phyloP scores from a whole-genome alignment of 2,888 invertebrate genomes.

The Apodemia hepburni region DNA sequence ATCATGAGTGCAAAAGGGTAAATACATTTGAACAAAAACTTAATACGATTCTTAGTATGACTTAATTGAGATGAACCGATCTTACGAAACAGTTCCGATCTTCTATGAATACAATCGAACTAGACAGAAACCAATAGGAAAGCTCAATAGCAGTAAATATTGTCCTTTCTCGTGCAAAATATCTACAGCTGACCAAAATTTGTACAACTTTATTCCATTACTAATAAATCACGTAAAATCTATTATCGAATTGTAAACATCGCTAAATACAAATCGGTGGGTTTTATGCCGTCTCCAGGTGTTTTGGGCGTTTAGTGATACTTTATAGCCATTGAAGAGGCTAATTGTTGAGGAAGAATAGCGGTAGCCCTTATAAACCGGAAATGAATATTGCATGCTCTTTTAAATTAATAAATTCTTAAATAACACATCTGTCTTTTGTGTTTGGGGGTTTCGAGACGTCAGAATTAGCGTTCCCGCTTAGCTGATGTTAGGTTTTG shows the following conservation, averaged over 20 bases:
- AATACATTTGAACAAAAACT: too few relatives aligned
- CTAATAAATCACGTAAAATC: slow-evolving; percentile 20
- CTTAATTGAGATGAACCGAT: too few relatives aligned
- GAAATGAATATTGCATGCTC: slow-evolving; percentile 28
- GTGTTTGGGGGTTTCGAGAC: neutral
- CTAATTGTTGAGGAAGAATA: slow-evolving; percentile 19
- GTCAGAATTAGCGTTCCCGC: neutral
- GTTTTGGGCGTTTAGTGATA: slow-evolving; percentile 32
- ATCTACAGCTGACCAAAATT: neutral
- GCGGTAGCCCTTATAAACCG: slow-evolving; percentile 32
- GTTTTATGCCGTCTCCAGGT: slow-evolving; percentile 30
- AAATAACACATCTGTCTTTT: slow-evolving; percentile 25
- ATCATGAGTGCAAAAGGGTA: too few relatives aligned
- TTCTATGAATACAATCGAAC: too few relatives aligned
- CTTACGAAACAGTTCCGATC: too few relatives aligned
- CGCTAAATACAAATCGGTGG: neutral
- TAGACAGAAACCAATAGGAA: too few relatives aligned
- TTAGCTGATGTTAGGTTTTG: too few relatives aligned
- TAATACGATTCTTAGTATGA: too few relatives aligned
- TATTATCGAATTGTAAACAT: slow-evolving; percentile 24
- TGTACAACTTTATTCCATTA: neutral
- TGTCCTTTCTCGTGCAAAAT: neutral
- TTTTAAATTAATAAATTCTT: slow-evolving; percentile 17
- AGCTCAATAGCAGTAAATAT: neutral
- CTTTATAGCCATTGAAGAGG: slow-evolving; percentile 24